Evolutionary conservation across 1,140 invertebrate species (phyloP), one percentile per base, ranked within the genome.

Genomic region (Orius laevigatus): DNA sequence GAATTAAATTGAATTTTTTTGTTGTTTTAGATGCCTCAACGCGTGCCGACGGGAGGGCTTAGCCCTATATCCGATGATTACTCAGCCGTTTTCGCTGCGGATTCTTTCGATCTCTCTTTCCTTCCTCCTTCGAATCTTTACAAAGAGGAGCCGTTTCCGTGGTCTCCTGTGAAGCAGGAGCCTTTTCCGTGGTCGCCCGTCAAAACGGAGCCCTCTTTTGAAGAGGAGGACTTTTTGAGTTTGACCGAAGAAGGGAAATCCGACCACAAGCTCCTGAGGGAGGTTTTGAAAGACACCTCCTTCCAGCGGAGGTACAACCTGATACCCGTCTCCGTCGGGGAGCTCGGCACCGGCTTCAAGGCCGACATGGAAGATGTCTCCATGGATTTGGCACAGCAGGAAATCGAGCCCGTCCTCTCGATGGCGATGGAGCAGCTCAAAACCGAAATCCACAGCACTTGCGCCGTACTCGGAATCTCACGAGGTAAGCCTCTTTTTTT

Each of bases 401-500:
- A 79, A 56, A 82, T 90, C 52, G 85, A 87, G 60, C 82, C 84
- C 5, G 80, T 89, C 11, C 71, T 89, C 15, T 84, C 78, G 47
- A 67, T 90, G 59, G 85, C 84, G 5, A 82, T 89, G 55, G 84
- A 89, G 57, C 81, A 89, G 59, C 75, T 85, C 48, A 79, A 83
- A 51, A 78, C 80, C 56, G 85, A 89, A 60, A 83, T 89, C 31
- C 78, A 84, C 55, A 81, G 78, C 57, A 86, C 84, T 2, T 90
- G 85, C 61, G 75, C 76, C 3, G 74, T 82, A 47, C 72, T 90
- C 53, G 82, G 81, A 58, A 90, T 91, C 63, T 82, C 85, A 60
- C 76, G 79, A 65, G 85, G 86, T 90, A 66, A 78, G 75, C 61
- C 33, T 33, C 15, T 38, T 36, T 11, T 20, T 16, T 36, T 18